Percentiles rank a stretch among this genome's conserved stretches.
phyloP scores from a whole-genome alignment of 2,113 vertebrate genomes.

The Microtus pennsylvanicus region DNA sequence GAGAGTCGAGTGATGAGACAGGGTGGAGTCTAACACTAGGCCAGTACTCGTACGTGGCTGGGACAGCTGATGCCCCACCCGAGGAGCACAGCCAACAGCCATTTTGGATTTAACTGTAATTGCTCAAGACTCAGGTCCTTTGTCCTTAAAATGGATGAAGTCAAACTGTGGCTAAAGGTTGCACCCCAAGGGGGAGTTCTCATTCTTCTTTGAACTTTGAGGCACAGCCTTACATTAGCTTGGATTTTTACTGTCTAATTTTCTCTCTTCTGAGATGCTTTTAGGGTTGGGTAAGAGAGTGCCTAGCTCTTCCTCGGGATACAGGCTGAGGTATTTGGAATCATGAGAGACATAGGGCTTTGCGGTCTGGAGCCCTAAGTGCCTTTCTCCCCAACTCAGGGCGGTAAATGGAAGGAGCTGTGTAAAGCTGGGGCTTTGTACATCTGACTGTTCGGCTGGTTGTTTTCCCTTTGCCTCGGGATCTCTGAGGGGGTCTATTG shows the following conservation, averaged over 20 bases:
- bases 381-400: not conserved
- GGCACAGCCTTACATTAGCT: not conserved
- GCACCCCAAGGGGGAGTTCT: not conserved
- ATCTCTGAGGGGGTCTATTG: not conserved
- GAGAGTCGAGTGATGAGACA: not conserved
- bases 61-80: fast-evolving
- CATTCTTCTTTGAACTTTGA: not conserved
- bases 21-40: fast-evolving
- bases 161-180: not conserved
- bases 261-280: not conserved
- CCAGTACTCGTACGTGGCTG: fast-evolving
- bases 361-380: not conserved
- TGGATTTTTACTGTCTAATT: not conserved
- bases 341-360: not conserved
- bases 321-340: not conserved
- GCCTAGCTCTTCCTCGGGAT: too few relatives aligned
- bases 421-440: fast-evolving
- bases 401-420: not conserved
- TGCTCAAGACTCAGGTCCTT: not conserved
- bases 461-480: not conserved
- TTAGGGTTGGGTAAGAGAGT: not conserved
- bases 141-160: not conserved
- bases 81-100: not conserved
- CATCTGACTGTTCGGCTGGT: not conserved
- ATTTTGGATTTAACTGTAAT: not conserved